phyloP scores from a whole-genome alignment of 1,140 invertebrate genomes.

The Sitophilus oryzae region DNA sequence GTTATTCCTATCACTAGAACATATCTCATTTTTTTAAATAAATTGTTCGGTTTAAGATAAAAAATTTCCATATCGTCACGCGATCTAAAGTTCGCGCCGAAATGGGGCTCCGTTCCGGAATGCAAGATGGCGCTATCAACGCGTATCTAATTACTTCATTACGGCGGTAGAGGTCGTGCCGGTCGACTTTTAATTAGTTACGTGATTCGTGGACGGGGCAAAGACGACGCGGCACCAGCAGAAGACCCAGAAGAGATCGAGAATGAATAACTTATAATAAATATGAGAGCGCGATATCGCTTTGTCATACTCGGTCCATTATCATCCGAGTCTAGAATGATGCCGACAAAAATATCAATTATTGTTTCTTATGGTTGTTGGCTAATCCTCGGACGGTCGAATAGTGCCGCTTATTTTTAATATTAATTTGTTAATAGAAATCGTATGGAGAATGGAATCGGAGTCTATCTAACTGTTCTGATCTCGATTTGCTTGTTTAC shows the following conservation, averaged over 20 bases:
- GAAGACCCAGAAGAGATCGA: no score
- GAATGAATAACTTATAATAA: constrained; percentile 30
- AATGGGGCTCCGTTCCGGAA: background rate
- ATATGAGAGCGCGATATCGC: constrained; percentile 19
- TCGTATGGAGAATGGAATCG: background rate
- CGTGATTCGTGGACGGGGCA: constrained; percentile 29
- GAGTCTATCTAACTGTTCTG: background rate
- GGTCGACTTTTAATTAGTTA: constrained; percentile 27
- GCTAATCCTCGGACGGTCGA: no score
- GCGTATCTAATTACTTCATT: constrained; percentile 32
- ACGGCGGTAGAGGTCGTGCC: constrained; percentile 10
- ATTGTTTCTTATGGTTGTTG: background rate
- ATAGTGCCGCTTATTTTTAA: background rate
- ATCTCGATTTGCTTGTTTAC: no score
- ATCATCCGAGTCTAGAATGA: constrained; percentile 9
- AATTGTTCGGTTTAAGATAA: no score
- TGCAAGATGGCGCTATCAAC: constrained; percentile 11
- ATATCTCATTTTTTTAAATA: no score
- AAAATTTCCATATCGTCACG: background rate
- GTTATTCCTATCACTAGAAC: no score
- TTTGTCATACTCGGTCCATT: constrained; percentile 26
- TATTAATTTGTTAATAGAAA: background rate
- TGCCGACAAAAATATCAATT: background rate
- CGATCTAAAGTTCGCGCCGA: background rate
- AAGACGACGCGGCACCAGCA: no score